Evolutionary conservation across 2,113 vertebrate genomes (phyloP).

Genomic region (Dromiciops gliroides): DNA sequence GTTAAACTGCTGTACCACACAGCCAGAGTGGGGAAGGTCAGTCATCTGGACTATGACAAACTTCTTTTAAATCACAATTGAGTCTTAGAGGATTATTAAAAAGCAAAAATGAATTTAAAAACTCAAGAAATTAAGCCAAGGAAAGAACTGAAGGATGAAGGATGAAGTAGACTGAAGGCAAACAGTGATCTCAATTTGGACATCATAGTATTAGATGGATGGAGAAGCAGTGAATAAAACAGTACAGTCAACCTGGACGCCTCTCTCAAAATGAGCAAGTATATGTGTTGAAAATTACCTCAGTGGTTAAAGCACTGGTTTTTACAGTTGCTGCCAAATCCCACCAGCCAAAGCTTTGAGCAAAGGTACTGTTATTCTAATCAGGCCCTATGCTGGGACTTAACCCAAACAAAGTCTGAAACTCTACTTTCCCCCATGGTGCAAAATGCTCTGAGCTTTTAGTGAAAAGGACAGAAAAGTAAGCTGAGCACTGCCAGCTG

Average conservation of each 20-base stretch:
- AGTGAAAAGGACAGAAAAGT: conserved; percentile 60
- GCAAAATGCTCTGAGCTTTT: conserved; percentile 49
- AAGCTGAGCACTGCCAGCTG: conserved; percentile 53
- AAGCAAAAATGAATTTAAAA: neutral
- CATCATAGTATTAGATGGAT: conserved; percentile 8
- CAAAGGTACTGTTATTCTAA: conserved; percentile 11
- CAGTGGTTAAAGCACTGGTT: conserved; percentile 15
- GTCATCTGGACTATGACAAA: neutral
- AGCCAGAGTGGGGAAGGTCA: neutral
- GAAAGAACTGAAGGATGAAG: neutral
- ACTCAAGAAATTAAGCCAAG: neutral
- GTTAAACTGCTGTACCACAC: too few relatives aligned
- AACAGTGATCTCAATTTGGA: neutral
- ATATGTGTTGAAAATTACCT: neutral
- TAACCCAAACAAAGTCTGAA: conserved; percentile 55
- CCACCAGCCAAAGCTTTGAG: neutral
- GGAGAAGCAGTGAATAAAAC: conserved; percentile 16
- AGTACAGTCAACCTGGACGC: neutral
- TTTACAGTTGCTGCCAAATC: conserved; percentile 6
- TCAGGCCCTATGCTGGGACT: neutral
- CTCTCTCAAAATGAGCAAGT: conserved; percentile 3
- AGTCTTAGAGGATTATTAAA: neutral
- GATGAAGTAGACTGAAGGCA: neutral
- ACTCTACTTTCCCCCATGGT: neutral
- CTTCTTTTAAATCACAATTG: neutral